Evolutionary conservation across 2,888 invertebrate genomes (phyloP), one percentile per base, ranked within the genome.

Genomic region (Helicoverpa assulta): DNA sequence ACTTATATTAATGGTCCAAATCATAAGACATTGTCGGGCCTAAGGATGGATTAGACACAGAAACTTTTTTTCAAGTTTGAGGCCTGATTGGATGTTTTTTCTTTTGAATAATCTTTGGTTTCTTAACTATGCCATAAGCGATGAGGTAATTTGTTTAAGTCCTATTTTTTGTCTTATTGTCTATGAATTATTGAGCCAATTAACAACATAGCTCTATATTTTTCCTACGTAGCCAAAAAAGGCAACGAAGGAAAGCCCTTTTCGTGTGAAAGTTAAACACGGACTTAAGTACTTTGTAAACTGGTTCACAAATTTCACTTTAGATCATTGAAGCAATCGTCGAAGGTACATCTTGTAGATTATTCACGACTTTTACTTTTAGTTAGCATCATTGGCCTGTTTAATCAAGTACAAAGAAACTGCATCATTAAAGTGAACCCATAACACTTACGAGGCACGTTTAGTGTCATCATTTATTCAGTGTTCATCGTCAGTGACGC

Each of bases 1-100:
- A 88, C 85, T 81, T 84, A 84, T 81, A 89, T 88, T 87, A 88
- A 88, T 88, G 85, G 76, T 75, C 70, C 70, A 84, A 81, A 81
- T 80, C 72, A 79, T 76, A 82, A 76, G 74, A 76, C 81, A 80
- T 81, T 79, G 82, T 78, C 67, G 78, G 81, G 67, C 64, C 73
- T 66, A 76, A 61, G 74, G 70, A 80, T 80, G 73, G 72, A 83
- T 84, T 74, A 70, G 73, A 59, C 67, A 69, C 62, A 66, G 61
- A 59, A 59, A 67, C 60, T 67, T 40, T 84, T 73, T 82, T 70
- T 69, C 70, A 63, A 37, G 1, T 71, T 59, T 62, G 19, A 43
- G 54, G 18, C 47, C 70, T 77, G 66, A 75, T 73, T 82, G 55
- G 68, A 51, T 66, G 0, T 68, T 78, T 73, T 78, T 76, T 78